phyloP scores from a whole-genome alignment of 2,797 vertebrate genomes.

The Yasuhikotakia modesta region DNA sequence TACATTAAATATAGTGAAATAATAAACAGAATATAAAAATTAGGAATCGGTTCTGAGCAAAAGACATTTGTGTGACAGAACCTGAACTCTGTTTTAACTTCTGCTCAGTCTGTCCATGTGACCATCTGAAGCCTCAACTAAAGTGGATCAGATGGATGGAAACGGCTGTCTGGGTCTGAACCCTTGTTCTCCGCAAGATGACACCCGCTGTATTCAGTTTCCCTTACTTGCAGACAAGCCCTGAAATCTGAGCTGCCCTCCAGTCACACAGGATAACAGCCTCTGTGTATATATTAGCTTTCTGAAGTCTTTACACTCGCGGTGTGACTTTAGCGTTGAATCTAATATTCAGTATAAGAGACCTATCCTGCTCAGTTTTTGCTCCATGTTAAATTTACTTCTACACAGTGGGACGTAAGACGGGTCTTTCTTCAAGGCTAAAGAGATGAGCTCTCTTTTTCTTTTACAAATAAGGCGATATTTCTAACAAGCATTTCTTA shows the following conservation, averaged over 20 bases:
- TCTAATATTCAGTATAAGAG: background rate
- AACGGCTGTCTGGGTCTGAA: conserved; percentile 46
- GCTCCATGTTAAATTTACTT: background rate
- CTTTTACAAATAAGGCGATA: background rate
- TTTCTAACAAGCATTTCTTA: background rate
- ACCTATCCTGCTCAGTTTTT: conserved; percentile 1
- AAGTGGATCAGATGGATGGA: conserved; percentile 52
- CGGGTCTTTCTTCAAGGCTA: background rate
- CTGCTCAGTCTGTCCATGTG: conserved; percentile 54
- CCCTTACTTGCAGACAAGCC: conserved; percentile 43
- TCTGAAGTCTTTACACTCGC: background rate
- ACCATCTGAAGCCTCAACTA: conserved; percentile 31
- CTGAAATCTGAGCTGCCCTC: conserved; percentile 41
- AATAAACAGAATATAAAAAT: background rate
- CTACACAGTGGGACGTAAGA: background rate
- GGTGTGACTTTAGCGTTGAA: conserved; percentile 5
- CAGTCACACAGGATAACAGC: conserved; percentile 16
- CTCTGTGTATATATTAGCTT: conserved; percentile 20
- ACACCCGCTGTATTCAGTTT: conserved; percentile 52
- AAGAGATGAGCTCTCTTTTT: conserved; percentile 8
- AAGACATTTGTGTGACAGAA: conserved; percentile 34
- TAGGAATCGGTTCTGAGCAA: conserved; percentile 11
- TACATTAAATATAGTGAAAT: conserved; percentile 11
- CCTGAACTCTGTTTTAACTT: conserved; percentile 31
- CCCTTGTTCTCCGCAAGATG: conserved; percentile 59